Base-by-base conservation (phyloP, 2,113 vertebrate genomes). In the Lucifuga dentata region DNA sequence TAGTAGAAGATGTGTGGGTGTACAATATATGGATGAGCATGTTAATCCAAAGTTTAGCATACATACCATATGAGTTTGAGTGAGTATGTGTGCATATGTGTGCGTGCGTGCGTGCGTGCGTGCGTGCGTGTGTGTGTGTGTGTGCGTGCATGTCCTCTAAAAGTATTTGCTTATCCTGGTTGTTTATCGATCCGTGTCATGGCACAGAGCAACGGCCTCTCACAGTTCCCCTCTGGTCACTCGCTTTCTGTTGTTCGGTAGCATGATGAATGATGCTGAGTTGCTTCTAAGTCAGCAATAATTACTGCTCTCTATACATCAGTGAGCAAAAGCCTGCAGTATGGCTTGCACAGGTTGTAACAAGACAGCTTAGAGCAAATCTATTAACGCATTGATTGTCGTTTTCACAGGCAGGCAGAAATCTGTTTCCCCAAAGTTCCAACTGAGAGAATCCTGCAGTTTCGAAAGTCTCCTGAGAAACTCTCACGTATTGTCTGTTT, bases 371-470 rank as follows among this genome's bases (percentile, higher is more conserved):
- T 40, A 36, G 69, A 68, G 70, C 56, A 45, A 77, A 85, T 73
- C 73, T 40, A 78, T 79, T 56, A 50, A 83, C 65, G 61, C 57
- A 39, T 59, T 61, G 78, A 73, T 77, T 81, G 62, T 68, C 88
- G 65, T 80, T 82, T 88, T 73, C 59, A 45, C 61, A 86, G 83
- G 53, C 20, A 39, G 51, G 77, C 71, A 78, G 73, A 82, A 69
- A 80, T 84, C 52, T 38, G 2, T 74, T 68, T 81, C 24, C 26
- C 63, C 61, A 0, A 68, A 72, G 64, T 85, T 88, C 52, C 55
- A 64, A 13, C 44, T 69, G 8, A 64, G 52, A 45, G 79, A 68
- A 74, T 68, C 55, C 19, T 17, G 67, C 48, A 60, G 20, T 68
- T 67, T 76, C 20, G 33, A 59, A 6, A 71, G 13, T n/a, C 55